Percentiles rank a stretch among this genome's conserved stretches.
phyloP scores from a whole-genome alignment of 2,797 vertebrate species.

The Chaetodon trifasciatus region DNA sequence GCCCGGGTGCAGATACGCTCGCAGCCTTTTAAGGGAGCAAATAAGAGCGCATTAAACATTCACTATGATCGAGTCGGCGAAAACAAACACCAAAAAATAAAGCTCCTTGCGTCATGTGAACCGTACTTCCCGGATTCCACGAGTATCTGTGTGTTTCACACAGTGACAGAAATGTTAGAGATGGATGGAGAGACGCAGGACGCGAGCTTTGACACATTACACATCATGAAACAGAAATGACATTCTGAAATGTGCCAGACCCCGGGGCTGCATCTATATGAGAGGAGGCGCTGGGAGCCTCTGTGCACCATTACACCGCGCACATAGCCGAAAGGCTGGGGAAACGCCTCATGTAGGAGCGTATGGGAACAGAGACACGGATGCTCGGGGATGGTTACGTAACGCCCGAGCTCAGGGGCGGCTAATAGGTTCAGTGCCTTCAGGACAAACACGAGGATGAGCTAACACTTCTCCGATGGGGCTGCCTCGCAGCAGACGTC shows the following conservation, averaged over 20 bases:
- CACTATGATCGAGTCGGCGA: conserved; percentile 36
- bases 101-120: conserved; percentile 7
- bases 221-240: conserved; percentile 42
- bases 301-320: background rate
- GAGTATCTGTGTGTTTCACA: conserved; percentile 9
- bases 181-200: background rate
- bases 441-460: background rate
- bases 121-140: background rate
- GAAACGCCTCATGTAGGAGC: background rate
- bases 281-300: conserved; percentile 5
- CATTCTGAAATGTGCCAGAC: conserved; percentile 24
- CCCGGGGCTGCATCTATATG: conserved; percentile 26
- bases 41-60: conserved; percentile 50
- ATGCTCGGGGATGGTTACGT: background rate
- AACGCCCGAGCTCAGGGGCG: background rate
- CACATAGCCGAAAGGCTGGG: background rate
- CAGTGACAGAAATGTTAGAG: background rate
- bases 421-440: background rate
- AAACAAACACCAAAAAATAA: conserved; percentile 28
- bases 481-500: background rate
- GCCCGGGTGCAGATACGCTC: background rate
- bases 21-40: conserved; percentile 12
- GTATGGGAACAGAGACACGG: too few species aligned
- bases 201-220: conserved; percentile 23
- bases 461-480: background rate